Conservation (phyloP, 92 coral and sea anemone species). For the Siderastrea radians region DNA sequence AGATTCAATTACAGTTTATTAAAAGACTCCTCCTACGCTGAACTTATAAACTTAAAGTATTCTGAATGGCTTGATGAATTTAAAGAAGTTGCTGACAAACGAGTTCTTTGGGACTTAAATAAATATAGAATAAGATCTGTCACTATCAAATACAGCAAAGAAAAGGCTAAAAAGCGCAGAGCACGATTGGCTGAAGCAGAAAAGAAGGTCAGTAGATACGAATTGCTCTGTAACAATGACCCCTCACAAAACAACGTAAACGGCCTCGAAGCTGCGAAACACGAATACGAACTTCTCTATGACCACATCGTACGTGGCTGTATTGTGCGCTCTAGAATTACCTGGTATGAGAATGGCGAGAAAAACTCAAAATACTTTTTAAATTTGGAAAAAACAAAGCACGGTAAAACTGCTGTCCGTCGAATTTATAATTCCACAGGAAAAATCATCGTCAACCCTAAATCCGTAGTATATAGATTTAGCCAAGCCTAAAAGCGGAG, state of each 20-base stretch:
- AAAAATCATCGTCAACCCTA: background rate
- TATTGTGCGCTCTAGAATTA: background rate
- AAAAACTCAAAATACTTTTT: no score
- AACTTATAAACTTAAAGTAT: background rate
- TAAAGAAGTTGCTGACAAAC: background rate
- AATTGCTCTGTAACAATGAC: no score
- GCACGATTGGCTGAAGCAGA: background rate
- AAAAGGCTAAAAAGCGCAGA: background rate
- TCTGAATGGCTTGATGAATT: constrained; percentile 25
- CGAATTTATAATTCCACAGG: background rate
- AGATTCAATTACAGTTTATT: constrained; percentile 17
- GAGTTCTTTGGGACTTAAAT: constrained; percentile 15
- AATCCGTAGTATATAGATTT: background rate
- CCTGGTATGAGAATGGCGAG: no score
- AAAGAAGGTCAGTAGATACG: background rate
- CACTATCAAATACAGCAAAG: constrained; percentile 3
- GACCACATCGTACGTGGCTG: no score
- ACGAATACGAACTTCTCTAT: no score
- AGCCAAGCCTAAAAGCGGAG: no score
- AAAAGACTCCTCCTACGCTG: background rate
- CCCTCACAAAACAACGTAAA: background rate
- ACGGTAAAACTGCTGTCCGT: background rate
- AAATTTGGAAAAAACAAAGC: no score
- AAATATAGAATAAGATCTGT: background rate
- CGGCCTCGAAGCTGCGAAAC: background rate